phyloP scores from a whole-genome alignment of 2,888 invertebrate species.

The Hesperia comma region DNA sequence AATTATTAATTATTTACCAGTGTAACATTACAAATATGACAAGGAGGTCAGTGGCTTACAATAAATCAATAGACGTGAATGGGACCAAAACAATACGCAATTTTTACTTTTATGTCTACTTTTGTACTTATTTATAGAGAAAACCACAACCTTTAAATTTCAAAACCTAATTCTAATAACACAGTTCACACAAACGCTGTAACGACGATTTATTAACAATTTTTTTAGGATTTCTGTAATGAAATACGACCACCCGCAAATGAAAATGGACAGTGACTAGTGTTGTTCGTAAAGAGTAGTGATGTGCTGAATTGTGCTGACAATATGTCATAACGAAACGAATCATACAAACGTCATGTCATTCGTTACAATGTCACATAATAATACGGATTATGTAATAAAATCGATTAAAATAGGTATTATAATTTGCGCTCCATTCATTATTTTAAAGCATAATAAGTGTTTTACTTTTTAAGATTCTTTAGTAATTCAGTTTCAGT shows the following conservation, averaged over 20 bases:
- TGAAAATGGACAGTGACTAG: slow-evolving; percentile 28
- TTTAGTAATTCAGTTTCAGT: no score
- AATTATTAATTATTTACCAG: slow-evolving; percentile 74
- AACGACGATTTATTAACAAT: not conserved
- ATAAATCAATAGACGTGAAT: slow-evolving; percentile 80
- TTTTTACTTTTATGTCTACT: slow-evolving; percentile 30
- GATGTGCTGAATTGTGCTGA: not conserved
- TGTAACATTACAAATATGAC: slow-evolving; percentile 70
- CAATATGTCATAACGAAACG: not conserved
- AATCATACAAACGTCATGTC: no score
- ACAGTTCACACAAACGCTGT: not conserved
- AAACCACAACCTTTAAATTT: not conserved
- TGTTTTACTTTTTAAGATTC: no score
- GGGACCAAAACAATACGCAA: slow-evolving; percentile 74
- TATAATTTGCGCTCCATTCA: no score
- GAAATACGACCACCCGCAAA: slow-evolving; percentile 19
- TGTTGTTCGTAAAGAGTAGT: not conserved
- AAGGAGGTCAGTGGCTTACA: slow-evolving; percentile 79
- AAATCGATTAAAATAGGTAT: no score
- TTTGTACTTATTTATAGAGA: slow-evolving; percentile 4
- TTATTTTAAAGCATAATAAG: no score
- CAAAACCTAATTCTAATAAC: not conserved
- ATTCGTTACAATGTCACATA: not conserved
- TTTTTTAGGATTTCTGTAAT: not conserved
- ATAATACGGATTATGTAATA: not conserved